These are phyloP conservation scores for Polyodon spathula DNA, from an alignment of 2,113 vertebrate genomes.

Conservation along the genomic window DNA sequence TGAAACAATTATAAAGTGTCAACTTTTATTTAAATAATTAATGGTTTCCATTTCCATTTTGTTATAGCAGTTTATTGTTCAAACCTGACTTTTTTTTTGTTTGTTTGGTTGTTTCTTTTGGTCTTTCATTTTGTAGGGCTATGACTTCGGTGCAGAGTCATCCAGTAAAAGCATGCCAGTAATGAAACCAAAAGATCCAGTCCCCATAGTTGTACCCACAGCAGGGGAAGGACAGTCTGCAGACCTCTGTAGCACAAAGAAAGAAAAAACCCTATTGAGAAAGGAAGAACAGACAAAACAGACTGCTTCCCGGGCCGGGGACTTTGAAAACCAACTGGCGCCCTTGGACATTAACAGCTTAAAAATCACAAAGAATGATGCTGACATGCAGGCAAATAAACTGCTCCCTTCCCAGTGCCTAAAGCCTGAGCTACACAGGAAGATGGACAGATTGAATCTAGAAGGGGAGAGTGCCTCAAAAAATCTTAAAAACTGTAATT, in stretches of 20 bases:
- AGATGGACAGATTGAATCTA: slow-evolving; percentile 62
- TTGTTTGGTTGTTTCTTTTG: slow-evolving; percentile 2
- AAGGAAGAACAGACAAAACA: slow-evolving; percentile 30
- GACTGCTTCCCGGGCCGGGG: slow-evolving; percentile 32
- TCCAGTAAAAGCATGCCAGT: slow-evolving; percentile 24
- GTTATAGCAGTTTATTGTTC: neutral
- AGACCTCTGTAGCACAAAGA: slow-evolving; percentile 29
- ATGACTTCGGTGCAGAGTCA: slow-evolving; percentile 58
- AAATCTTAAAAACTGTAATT: slow-evolving; percentile 26
- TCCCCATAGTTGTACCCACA: slow-evolving; percentile 81
- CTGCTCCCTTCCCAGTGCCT: slow-evolving; percentile 31
- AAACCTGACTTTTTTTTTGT: neutral
- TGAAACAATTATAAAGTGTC: too few species aligned
- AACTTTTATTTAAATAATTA: too few species aligned
- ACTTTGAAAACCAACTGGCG: slow-evolving; percentile 36
- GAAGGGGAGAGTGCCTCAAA: slow-evolving; percentile 36
- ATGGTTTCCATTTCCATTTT: neutral
- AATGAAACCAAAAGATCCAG: slow-evolving; percentile 55
- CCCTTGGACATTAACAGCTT: slow-evolving; percentile 50
- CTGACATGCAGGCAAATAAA: slow-evolving; percentile 14
- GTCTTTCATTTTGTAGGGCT: slow-evolving; percentile 50
- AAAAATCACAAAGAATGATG: slow-evolving; percentile 49
- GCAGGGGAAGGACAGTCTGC: slow-evolving; percentile 48
- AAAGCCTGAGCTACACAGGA: slow-evolving; percentile 65
- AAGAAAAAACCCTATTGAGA: slow-evolving; percentile 27